Evolutionary conservation across 1,140 invertebrate genomes (phyloP).

Genomic region (Trichonephila inaurata): DNA sequence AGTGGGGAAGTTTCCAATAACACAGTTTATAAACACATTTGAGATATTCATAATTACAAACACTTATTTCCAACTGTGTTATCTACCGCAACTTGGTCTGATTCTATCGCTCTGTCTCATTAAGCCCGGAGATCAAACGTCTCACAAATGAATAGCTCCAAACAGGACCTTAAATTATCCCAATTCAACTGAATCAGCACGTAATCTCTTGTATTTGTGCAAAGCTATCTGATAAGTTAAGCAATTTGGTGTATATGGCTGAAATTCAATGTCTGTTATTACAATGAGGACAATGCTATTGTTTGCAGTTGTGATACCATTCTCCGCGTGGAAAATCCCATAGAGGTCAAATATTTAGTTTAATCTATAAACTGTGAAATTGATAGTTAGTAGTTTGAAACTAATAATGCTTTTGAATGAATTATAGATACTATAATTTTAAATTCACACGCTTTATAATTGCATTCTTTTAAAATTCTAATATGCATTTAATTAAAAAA

Average conservation of each 20-base stretch:
- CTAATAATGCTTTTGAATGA: too few species aligned
- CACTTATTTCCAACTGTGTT: not conserved
- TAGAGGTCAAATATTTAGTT: not conserved
- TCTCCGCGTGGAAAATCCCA: not conserved
- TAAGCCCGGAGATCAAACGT: not conserved
- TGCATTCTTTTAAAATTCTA: too few species aligned
- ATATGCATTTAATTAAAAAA: too few species aligned
- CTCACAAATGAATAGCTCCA: not conserved
- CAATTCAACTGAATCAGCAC: constrained; percentile 14
- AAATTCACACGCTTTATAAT: too few species aligned
- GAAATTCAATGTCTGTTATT: constrained; percentile 13
- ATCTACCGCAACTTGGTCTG: not conserved
- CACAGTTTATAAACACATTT: not conserved
- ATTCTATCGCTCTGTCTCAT: not conserved
- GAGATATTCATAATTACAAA: not conserved
- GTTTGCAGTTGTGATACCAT: not conserved
- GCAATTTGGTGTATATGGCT: constrained; percentile 3
- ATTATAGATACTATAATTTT: too few species aligned
- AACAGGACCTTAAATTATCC: constrained; percentile 39
- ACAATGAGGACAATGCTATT: not conserved
- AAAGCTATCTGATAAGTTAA: constrained; percentile 34
- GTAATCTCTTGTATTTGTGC: constrained; percentile 35
- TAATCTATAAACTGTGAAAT: not conserved
- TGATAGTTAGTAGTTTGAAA: not conserved
- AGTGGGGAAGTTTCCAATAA: too few species aligned